Percentiles rank a stretch among this genome's conserved stretches.
These are phyloP conservation scores for Channa maculata DNA, from an alignment of 2,113 vertebrate genomes.

Conservation along the genomic window DNA sequence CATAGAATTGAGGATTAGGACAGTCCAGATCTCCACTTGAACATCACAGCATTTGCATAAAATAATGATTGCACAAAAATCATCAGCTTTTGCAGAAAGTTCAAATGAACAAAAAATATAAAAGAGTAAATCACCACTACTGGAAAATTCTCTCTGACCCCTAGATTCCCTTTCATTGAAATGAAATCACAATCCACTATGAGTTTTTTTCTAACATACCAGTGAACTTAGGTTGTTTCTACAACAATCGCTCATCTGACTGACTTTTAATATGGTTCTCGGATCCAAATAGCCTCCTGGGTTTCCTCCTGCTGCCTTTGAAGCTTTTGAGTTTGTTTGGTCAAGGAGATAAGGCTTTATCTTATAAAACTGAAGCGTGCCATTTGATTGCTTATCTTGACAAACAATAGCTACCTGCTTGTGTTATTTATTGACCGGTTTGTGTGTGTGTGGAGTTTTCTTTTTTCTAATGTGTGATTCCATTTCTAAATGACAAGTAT, in stretches of 20 bases:
- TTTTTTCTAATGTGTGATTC: not conserved
- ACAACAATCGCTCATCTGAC: slow-evolving; percentile 34
- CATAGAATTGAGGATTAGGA: not conserved
- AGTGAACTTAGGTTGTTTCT: not conserved
- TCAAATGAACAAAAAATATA: not conserved
- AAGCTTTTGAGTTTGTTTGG: slow-evolving; percentile 72
- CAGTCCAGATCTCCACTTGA: not conserved
- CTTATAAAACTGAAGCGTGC: slow-evolving; percentile 67
- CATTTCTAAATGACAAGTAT: not conserved
- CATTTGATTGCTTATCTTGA: slow-evolving; percentile 71
- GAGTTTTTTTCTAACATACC: slow-evolving; percentile 1
- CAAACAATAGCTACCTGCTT: slow-evolving; percentile 64
- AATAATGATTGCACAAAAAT: not conserved
- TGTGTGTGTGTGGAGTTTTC: not conserved
- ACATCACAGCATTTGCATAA: not conserved
- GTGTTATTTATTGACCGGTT: slow-evolving; percentile 55
- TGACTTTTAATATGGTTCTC: slow-evolving; percentile 42
- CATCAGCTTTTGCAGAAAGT: not conserved
- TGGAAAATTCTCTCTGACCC: not conserved
- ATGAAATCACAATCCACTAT: not conserved
- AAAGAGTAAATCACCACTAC: not conserved
- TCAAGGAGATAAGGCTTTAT: slow-evolving; percentile 73
- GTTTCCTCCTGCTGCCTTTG: slow-evolving; percentile 65
- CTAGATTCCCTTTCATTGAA: not conserved
- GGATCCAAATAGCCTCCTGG: slow-evolving; percentile 36